Evolutionary conservation across 2,797 vertebrate species (phyloP), one percentile per base, ranked within the genome.

Genomic region (Danionella dracula): DNA sequence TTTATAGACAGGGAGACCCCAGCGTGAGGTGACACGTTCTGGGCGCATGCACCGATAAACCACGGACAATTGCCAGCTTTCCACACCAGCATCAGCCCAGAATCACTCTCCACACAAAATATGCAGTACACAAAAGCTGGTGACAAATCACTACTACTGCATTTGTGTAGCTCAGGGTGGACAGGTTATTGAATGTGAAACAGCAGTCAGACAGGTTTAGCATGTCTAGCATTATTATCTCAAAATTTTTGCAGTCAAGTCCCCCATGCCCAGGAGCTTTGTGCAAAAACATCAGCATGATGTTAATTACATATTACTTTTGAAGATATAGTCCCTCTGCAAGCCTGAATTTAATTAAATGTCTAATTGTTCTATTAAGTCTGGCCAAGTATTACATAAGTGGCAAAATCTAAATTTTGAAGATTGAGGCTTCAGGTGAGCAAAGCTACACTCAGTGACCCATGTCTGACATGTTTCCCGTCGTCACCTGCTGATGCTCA

Each of bases 1-100:
- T 72, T 75, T 23, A 77, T 77, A 51, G 35, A 41, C 17, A 6
- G 61, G 68, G 75, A 74, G 72, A 73, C 50, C 70, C 69, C 53
- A 54, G 46, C 5, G 27, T 74, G 44, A 70, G 58, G 66, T 62
- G 63, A 75, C 70, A 72, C 49, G 50, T 77, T 74, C 62, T 23
- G 35, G 70, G 29, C 32, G 21, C 66, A 60, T 70, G 66, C 66
- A 60, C 70, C 41, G 65, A 70, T 70, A 71, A 74, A 74, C 66
- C 58, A 48, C 66, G 66, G 41, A 71, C 37, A 48, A 70, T 44
- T 5, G 67, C 71, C 74, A 76, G 70, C 50, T 64, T 73, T 76
- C 64, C 64, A 67, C 58, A 58, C 32, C 2, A 64, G 19, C 55
- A 29, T 61, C 23, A 21, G 12, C 8, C 2, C 12, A 58, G 32